Base-by-base conservation (phyloP, 2,888 invertebrate species). In the Pseudanteris insignis region DNA sequence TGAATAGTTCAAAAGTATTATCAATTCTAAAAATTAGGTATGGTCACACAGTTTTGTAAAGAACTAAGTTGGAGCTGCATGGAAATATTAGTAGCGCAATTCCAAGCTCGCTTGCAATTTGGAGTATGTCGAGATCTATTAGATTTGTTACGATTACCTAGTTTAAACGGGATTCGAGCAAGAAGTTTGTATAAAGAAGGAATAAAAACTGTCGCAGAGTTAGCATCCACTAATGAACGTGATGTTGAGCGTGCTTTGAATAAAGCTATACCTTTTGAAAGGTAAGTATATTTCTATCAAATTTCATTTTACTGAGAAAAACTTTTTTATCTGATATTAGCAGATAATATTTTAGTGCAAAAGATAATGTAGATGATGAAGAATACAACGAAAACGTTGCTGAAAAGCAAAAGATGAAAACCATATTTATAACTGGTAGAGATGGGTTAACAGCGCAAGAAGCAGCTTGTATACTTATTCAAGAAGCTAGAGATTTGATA, bases 11-110 rank as follows among this genome's bases (percentile, higher is more conserved):
- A n/a, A n/a, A n/a, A n/a, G n/a, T n/a, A n/a, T n/a, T n/a, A n/a
- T n/a, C n/a, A n/a, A n/a, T n/a, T n/a, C n/a, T n/a, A n/a, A n/a
- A n/a, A n/a, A 41, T 18, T 67, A 91, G 96, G 96, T 48, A 97
- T 97, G 91, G 92, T 98, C 1, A 94, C 96, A 2, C 88, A 92
- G n/a, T 98, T 99, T 82, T 95, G 96, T 79, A 87, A 86, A 63
- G 89, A 94, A 44, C 82, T 99, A 7, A 94, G 96, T 13, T 99
- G 98, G 97, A 86, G 86, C 65, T 92, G 90, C 75, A 84, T 99
- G 72, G 92, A 96, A 78, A 83, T 94, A 64, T 83, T 99, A 28
- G 86, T 99, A 29, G 88, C 90, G 0, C 94, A 96, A 81, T 97
- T 99, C 80, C 95, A 97, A 82, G 90, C 91, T 71, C 88, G 98